These are phyloP conservation scores for Chelidonichthys spinosus DNA, from an alignment of 2,797 vertebrate genomes.

Conservation along the genomic window DNA sequence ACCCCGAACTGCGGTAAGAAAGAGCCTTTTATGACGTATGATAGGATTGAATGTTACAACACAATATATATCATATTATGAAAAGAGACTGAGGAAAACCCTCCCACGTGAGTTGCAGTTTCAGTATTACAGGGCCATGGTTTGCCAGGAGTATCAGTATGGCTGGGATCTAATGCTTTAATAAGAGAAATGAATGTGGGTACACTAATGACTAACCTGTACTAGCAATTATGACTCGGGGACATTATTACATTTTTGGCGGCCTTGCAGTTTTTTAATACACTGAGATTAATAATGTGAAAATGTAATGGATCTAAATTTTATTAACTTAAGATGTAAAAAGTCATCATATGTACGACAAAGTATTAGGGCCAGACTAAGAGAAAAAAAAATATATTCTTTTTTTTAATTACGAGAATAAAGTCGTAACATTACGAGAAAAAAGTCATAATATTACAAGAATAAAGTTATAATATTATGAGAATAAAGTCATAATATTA, in stretches of 20 bases:
- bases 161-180: background rate
- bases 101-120: constrained; percentile 15
- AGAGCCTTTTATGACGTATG: constrained; percentile 8
- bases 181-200: constrained; percentile 26
- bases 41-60: background rate
- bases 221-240: constrained; percentile 31
- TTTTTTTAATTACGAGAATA: no score
- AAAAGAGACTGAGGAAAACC: background rate
- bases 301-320: background rate
- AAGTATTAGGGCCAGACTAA: no score
- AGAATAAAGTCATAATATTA: no score
- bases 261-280: constrained; percentile 29
- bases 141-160: constrained; percentile 2
- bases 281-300: constrained; percentile 10
- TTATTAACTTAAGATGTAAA: background rate
- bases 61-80: constrained; percentile 9
- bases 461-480: no score
- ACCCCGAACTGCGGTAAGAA: constrained; percentile 94
- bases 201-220: constrained; percentile 35
- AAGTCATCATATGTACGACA: background rate
- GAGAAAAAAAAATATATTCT: no score
- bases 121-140: background rate
- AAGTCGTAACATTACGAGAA: no score
- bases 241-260: constrained; percentile 27
- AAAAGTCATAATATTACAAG: no score